A percentile compares a stretch with the other conserved stretches of the same genome.
These are phyloP conservation scores for Scotopteryx bipunctaria DNA, from an alignment of 2,888 invertebrate genomes.

Conservation along the genomic window DNA sequence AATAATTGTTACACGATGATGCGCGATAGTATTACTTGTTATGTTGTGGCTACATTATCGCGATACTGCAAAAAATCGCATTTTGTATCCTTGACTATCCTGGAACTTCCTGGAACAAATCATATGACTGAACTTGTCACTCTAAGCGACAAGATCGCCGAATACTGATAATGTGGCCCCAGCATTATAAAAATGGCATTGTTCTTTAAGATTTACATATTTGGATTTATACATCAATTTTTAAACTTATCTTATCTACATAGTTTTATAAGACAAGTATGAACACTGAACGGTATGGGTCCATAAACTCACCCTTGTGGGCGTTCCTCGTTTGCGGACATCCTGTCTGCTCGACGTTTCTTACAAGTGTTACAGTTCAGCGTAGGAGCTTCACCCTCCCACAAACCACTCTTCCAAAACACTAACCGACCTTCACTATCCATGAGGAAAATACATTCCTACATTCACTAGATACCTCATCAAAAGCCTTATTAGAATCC, in stretches of 20 bases:
- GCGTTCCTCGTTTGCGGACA: conserved; percentile 68
- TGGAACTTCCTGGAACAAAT: no score
- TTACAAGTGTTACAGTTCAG: conserved; percentile 74
- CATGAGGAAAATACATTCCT: conserved; percentile 58
- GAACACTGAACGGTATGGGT: conserved; percentile 7
- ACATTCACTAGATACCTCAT: conserved; percentile 17
- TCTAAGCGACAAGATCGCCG: no score
- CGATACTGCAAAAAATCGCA: no score
- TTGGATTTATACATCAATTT: no score
- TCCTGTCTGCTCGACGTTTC: conserved; percentile 73
- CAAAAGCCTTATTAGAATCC: conserved; percentile 28
- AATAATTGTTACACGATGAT: neutral
- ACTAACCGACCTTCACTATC: conserved; percentile 75
- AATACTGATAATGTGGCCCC: no score
- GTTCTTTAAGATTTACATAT: neutral
- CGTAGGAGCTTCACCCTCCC: conserved; percentile 74
- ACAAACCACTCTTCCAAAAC: conserved; percentile 76
- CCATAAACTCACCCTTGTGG: conserved; percentile 66
- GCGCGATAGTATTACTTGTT: neutral
- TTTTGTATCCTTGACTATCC: no score
- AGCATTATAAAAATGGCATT: neutral
- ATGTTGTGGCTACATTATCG: no score
- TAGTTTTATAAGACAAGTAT: neutral
- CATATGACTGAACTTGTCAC: no score
- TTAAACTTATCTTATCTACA: no score